phyloP scores from a whole-genome alignment of 2,113 vertebrate species.

The Periophthalmus modestus region DNA sequence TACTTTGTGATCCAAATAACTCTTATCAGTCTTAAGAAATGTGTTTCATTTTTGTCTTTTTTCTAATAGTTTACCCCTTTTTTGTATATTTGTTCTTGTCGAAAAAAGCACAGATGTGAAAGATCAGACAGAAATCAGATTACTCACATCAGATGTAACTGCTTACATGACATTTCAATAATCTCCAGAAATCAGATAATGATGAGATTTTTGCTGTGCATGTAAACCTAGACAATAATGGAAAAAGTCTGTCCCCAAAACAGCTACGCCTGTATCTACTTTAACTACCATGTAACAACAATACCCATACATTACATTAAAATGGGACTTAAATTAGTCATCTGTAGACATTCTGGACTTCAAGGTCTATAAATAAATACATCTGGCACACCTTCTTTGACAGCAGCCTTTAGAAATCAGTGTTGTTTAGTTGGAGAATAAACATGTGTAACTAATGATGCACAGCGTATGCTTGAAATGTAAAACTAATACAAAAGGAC shows the following conservation, averaged over 20 bases:
- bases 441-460: neutral
- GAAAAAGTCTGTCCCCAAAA: neutral
- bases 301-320: neutral
- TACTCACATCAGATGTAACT: too few species aligned
- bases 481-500: conserved; percentile 12
- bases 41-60: too few species aligned
- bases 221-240: too few species aligned
- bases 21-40: too few species aligned
- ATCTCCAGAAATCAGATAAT: too few species aligned
- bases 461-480: neutral
- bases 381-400: neutral
- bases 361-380: neutral
- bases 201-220: too few species aligned
- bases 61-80: too few species aligned
- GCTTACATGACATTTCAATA: too few species aligned
- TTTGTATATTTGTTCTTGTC: too few species aligned
- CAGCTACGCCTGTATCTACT: neutral
- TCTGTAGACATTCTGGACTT: neutral
- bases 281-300: neutral
- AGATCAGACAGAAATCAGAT: too few species aligned
- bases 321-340: neutral
- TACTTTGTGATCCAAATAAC: too few species aligned
- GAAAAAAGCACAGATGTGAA: too few species aligned
- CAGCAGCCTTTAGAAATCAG: neutral
- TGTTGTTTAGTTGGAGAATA: neutral